Evolutionary conservation across 30 jellyfish, hydroid and myxozoan genomes (phyloP).

Genomic region (Pseudorhiza aurosa): DNA sequence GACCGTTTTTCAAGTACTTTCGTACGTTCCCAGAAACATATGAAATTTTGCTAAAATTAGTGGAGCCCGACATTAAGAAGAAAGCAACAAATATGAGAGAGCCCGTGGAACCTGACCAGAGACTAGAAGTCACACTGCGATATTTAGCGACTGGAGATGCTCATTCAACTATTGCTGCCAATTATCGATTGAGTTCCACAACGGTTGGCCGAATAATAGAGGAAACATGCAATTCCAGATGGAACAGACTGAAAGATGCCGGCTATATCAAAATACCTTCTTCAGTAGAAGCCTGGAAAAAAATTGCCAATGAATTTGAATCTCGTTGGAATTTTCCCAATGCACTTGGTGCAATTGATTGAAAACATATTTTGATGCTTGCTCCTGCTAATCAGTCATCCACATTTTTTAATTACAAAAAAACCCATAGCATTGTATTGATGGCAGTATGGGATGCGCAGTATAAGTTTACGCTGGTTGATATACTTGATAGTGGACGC

Average conservation of each 20-base stretch:
- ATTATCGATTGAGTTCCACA: conserved; percentile 47
- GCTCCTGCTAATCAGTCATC: conserved; percentile 45
- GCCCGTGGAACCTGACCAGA: conserved; percentile 1
- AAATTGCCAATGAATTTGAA: conserved; percentile 27
- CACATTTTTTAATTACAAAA: conserved; percentile 37
- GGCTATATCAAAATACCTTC: conserved; percentile 1
- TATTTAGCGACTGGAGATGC: conserved; percentile 14
- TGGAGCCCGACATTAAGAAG: neutral
- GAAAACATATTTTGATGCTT: conserved; percentile 56
- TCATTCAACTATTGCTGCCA: conserved; percentile 20
- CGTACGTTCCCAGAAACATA: conserved; percentile 10
- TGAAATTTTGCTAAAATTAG: neutral
- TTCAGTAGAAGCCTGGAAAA: conserved; percentile 27
- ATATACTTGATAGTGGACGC: conserved; percentile 49
- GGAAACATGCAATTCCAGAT: conserved; percentile 11
- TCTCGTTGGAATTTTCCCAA: conserved; percentile 40
- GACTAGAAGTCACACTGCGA: neutral
- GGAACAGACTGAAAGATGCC: neutral
- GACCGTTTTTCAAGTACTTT: conserved; percentile 15
- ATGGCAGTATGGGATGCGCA: conserved; percentile 34
- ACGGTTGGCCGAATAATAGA: conserved; percentile 10
- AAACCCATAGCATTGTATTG: conserved; percentile 54
- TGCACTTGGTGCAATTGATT: conserved; percentile 65
- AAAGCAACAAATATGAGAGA: neutral
- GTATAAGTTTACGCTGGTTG: conserved; percentile 38